Conservation (phyloP, 1,140 invertebrate species). For the Littorina saxatilis region DNA sequence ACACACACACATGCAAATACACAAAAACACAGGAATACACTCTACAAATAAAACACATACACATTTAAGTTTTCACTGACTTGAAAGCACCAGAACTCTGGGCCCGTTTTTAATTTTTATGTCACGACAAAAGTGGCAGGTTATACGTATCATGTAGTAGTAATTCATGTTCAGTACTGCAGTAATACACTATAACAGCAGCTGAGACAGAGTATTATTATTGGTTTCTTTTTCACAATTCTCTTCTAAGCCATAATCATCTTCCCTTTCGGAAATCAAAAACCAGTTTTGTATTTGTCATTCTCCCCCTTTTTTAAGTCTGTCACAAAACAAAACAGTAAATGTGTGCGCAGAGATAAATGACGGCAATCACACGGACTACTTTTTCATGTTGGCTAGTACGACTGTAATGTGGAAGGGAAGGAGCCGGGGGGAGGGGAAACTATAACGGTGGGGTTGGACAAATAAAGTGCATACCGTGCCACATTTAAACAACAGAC, state of each 20-base stretch:
- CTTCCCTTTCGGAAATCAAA: too few relatives aligned
- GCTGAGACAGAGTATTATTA: slow-evolving; percentile 35
- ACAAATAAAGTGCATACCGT: neutral
- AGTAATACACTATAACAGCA: slow-evolving; percentile 35
- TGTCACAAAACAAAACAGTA: too few relatives aligned
- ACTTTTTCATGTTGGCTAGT: too few relatives aligned
- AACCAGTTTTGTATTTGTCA: too few relatives aligned
- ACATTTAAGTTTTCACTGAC: slow-evolving; percentile 16
- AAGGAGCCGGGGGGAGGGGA: too few relatives aligned
- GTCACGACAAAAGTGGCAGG: slow-evolving; percentile 36
- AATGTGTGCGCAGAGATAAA: too few relatives aligned
- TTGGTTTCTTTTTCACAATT: neutral
- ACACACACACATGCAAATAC: neutral
- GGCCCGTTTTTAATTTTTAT: slow-evolving; percentile 30
- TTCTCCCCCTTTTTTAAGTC: too few relatives aligned
- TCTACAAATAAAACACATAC: too few relatives aligned
- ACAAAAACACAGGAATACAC: neutral
- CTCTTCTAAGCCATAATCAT: neutral
- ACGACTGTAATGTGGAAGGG: too few relatives aligned
- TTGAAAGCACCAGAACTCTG: slow-evolving; percentile 37
- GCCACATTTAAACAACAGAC: too few relatives aligned
- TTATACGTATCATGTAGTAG: slow-evolving; percentile 10
- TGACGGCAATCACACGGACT: too few relatives aligned
- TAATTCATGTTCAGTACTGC: slow-evolving; percentile 29
- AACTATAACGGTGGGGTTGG: too few relatives aligned